phyloP scores from a whole-genome alignment of 2,888 invertebrate genomes.

The Limnephilus lunatus region DNA sequence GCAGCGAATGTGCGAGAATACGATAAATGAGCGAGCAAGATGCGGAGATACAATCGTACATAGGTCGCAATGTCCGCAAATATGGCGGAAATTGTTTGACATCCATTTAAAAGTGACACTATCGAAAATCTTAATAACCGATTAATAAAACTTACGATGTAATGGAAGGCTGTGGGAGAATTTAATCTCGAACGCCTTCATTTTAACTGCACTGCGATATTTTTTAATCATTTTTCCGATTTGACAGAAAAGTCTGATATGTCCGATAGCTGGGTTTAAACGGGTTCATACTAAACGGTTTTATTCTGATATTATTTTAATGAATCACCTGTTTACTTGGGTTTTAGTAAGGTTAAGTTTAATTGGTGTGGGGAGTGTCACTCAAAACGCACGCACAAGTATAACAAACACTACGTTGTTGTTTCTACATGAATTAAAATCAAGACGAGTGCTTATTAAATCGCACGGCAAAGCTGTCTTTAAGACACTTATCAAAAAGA shows the following conservation, averaged over 20 bases:
- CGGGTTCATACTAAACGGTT: neutral
- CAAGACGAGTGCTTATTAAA: neutral
- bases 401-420: neutral
- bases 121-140: neutral
- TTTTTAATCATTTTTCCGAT: neutral
- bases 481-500: neutral
- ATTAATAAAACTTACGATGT: neutral
- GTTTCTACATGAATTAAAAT: neutral
- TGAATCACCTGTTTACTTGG: slow-evolving; percentile 12
- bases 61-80: neutral
- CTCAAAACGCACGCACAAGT: neutral
- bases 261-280: neutral
- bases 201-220: neutral
- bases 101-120: neutral
- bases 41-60: neutral
- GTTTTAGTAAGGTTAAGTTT: neutral
- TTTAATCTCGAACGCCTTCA: neutral
- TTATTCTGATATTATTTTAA: neutral
- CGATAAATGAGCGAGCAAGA: neutral
- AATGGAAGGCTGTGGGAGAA: neutral
- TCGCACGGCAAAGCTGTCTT: neutral
- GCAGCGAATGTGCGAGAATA: neutral
- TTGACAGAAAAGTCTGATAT: neutral
- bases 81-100: neutral
- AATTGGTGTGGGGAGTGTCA: neutral